Percentiles rank a stretch among this genome's conserved stretches.
Conservation (phyloP, 2,113 vertebrate species). For the Physeter macrocephalus region DNA sequence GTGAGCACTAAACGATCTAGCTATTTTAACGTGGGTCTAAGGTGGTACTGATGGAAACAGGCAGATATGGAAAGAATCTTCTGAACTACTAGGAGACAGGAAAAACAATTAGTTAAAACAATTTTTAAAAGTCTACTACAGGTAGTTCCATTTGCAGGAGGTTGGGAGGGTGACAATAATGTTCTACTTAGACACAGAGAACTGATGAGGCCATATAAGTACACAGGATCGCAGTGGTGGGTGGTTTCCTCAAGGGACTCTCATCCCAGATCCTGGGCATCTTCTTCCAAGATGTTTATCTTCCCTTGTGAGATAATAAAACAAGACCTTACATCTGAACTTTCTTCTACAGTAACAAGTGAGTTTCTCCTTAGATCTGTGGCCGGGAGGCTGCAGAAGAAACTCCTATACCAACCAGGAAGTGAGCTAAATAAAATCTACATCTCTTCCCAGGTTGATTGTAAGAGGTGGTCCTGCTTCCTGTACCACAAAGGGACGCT, state of each 20-base stretch:
- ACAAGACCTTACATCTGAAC: not conserved
- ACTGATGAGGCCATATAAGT: not conserved
- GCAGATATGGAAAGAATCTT: not conserved
- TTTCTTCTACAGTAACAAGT: not conserved
- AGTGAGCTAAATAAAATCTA: not conserved
- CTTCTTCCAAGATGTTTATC: not conserved
- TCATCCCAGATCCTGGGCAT: not conserved
- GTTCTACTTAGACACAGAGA: not conserved
- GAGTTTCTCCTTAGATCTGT: not conserved
- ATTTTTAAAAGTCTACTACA: not conserved
- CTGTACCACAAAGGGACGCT: not conserved
- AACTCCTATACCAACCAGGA: not conserved
- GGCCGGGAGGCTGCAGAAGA: not conserved
- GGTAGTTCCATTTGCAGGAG: not conserved
- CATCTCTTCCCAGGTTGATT: not conserved
- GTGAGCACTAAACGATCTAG: not conserved
- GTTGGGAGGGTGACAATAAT: not conserved
- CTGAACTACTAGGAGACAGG: not conserved
- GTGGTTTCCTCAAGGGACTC: not conserved
- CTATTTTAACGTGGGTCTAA: not conserved
- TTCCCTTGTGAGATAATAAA: not conserved
- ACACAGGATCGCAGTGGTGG: not conserved
- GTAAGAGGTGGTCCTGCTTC: not conserved
- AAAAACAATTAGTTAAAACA: not conserved
- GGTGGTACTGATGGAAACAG: not conserved